Percentiles rank a stretch among this genome's conserved stretches.
phyloP scores from a whole-genome alignment of 1,140 invertebrate species.

The Lithobius niger region DNA sequence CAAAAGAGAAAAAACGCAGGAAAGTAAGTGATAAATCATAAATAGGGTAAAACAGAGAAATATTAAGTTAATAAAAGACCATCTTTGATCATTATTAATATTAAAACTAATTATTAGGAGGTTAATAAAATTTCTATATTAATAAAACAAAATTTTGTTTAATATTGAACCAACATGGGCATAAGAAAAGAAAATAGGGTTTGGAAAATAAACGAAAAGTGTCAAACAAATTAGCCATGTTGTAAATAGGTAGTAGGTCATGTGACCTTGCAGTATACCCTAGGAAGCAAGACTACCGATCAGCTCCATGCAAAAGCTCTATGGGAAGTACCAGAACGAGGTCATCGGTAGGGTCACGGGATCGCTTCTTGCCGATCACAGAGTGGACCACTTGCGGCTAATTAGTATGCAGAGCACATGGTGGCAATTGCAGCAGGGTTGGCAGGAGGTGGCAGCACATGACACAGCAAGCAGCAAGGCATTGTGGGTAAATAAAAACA shows the following conservation, averaged over 20 bases:
- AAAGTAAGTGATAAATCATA: no score
- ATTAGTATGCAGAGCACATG: conserved; percentile 33
- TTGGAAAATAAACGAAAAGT: background rate
- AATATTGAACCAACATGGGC: background rate
- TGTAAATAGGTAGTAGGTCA: conserved; percentile 19
- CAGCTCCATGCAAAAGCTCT: conserved; percentile 36
- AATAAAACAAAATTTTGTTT: no score
- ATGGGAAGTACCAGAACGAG: conserved; percentile 70
- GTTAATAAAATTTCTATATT: no score
- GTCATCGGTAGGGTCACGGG: conserved; percentile 66
- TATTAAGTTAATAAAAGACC: no score
- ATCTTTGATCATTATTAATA: no score
- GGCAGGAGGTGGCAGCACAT: conserved; percentile 31
- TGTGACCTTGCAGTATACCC: conserved; percentile 31
- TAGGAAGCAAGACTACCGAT: conserved; percentile 21
- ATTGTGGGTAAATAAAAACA: conserved; percentile 27
- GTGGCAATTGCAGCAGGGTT: conserved; percentile 22
- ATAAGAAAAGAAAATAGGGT: background rate
- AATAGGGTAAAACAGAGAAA: no score
- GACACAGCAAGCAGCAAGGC: conserved; percentile 40
- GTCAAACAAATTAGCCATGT: background rate
- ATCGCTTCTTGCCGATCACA: conserved; percentile 68
- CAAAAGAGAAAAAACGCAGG: no score
- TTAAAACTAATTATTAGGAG: no score
- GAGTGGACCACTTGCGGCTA: conserved; percentile 37